Conservation (phyloP, 35 echinoderm and acorn worm genomes). For the Heliocidaris erythrogramma region DNA sequence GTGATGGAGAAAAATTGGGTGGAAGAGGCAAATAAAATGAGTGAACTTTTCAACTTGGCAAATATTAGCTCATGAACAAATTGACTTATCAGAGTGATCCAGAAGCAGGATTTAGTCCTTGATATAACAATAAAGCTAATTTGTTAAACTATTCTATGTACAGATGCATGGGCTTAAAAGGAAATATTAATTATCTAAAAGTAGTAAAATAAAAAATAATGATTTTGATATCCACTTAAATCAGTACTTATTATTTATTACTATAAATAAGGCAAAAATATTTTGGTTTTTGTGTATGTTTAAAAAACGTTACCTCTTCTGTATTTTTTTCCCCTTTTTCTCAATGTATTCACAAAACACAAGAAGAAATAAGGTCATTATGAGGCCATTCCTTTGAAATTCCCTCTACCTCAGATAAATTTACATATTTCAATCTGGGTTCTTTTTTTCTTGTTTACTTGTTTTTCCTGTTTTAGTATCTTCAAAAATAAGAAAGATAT, state of each 20-base stretch:
- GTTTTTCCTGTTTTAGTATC: too few relatives aligned
- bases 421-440: too few relatives aligned
- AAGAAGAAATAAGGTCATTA: not conserved
- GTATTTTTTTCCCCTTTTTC: not conserved
- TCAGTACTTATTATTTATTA: not conserved
- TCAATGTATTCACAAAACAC: not conserved
- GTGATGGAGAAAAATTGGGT: not conserved
- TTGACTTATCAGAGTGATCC: not conserved
- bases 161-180: not conserved
- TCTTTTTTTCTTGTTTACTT: too few relatives aligned
- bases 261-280: too few relatives aligned
- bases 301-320: not conserved
- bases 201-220: too few relatives aligned
- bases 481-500: too few relatives aligned
- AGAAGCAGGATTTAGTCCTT: not conserved
- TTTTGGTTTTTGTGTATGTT: too few relatives aligned
- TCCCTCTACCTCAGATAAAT: too few relatives aligned
- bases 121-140: not conserved
- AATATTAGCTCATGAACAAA: slow-evolving; percentile 13
- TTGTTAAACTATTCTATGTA: not conserved
- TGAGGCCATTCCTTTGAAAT: not conserved
- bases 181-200: not conserved
- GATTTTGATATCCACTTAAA: not conserved
- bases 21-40: not conserved
- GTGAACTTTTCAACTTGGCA: not conserved